Evolutionary conservation across 2,797 vertebrate species (phyloP), one percentile per base, ranked within the genome.

Genomic region (Argentina silus): DNA sequence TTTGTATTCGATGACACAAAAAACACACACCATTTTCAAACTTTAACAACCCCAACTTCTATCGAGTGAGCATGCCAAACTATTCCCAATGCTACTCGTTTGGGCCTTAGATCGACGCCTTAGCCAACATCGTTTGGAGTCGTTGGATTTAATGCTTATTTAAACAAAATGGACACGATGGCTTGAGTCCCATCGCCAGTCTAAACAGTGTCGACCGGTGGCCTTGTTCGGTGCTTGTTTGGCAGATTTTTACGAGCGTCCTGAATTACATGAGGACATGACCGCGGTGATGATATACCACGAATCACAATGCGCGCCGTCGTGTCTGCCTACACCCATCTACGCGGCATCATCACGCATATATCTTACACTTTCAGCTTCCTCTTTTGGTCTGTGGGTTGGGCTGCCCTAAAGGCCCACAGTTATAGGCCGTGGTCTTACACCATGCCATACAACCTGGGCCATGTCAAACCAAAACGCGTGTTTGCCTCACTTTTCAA

Each of bases 111-210:
- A 68, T 55, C 51, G 50, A 9, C 15, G 50, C 66, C 19, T 53
- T 17, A 27, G 42, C 62, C 47, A 70, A 43, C 70, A 55, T 65
- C 23, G 70, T 72, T 81, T 86, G 88, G 90, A 85, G 86, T 90
- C 87, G 0, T 56, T 86, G 84, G 87, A 90, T 88, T 87, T 90
- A 90, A 89, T 76, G 91, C 85, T 88, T 92, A 92, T 90, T 92
- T 91, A 92, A 85, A 90, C 84, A 79, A 79, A 80, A 78, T 66
- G 85, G 85, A 85, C 84, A 83, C 76, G 50, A 60, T 67, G 60
- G 42, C 68, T 42, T 36, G 60, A 67, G 56, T 27, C 57, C 79
- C 0, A 57, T 77, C 79, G 83, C 85, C 90, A 89, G 90, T 90
- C 90, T 90, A 92, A 90, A 92, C 90, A 92, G 77, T 45, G 55